These are phyloP conservation scores for Dolichotis patagonum DNA, from an alignment of 2,113 vertebrate species.

Conservation along the genomic window DNA sequence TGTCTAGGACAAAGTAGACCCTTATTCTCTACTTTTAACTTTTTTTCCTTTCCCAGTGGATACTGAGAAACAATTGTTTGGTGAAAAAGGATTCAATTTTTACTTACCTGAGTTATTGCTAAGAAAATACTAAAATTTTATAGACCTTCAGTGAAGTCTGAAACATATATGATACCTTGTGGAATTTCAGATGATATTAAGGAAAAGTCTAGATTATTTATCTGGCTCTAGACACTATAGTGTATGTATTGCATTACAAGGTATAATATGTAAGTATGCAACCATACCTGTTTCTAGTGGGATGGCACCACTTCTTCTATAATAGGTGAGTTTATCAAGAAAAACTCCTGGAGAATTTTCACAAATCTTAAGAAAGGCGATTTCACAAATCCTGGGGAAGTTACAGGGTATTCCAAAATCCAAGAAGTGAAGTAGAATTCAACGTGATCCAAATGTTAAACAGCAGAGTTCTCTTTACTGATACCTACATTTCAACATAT, in stretches of 20 bases:
- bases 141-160: background rate
- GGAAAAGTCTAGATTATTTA: background rate
- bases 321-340: background rate
- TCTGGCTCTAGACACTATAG: background rate
- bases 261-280: background rate
- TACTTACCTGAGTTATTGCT: background rate
- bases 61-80: background rate
- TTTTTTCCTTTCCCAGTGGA: background rate
- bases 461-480: background rate
- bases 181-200: background rate
- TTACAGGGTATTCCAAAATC: background rate
- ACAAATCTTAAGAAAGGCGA: background rate
- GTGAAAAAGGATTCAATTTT: background rate
- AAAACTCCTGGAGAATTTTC: background rate
- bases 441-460: background rate
- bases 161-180: background rate
- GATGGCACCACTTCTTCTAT: background rate
- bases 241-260: background rate
- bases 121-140: background rate
- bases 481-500: background rate
- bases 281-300: background rate
- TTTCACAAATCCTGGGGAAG: constrained; percentile 30
- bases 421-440: background rate
- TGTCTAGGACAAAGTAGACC: background rate
- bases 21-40: background rate